These are phyloP conservation scores for Gymnoscelis rufifasciata DNA, from an alignment of 2,888 invertebrate genomes.

Conservation along the genomic window DNA sequence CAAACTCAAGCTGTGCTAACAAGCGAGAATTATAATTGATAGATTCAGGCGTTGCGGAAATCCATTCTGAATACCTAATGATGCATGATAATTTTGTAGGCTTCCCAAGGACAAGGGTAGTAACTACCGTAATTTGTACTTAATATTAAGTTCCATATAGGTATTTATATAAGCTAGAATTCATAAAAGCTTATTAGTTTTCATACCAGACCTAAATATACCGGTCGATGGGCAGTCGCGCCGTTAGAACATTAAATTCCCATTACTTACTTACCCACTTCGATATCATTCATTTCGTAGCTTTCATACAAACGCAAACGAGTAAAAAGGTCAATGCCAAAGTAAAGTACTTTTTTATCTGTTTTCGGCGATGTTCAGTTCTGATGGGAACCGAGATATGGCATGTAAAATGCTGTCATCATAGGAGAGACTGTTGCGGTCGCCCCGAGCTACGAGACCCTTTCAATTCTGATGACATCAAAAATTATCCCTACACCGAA, in stretches of 20 bases:
- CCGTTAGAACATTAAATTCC: constrained; percentile 23
- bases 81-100: too few relatives aligned
- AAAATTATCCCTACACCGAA: constrained; percentile 23
- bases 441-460: constrained; percentile 44
- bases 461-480: constrained; percentile 44
- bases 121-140: too few relatives aligned
- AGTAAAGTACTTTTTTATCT: constrained; percentile 41
- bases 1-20: too few relatives aligned
- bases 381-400: constrained; percentile 36
- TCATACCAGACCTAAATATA: too few relatives aligned
- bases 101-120: too few relatives aligned
- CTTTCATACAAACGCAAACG: not conserved
- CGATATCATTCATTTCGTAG: constrained; percentile 6
- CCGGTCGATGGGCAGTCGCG: not conserved
- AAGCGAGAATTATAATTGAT: too few relatives aligned
- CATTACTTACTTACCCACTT: constrained; percentile 9
- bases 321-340: constrained; percentile 22
- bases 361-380: constrained; percentile 36
- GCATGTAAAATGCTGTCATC: constrained; percentile 36
- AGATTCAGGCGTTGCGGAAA: too few relatives aligned
- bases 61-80: too few relatives aligned
- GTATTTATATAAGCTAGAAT: too few relatives aligned
- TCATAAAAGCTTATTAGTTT: too few relatives aligned
- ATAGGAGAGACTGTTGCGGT: constrained; percentile 41
- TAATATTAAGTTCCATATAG: too few relatives aligned